A percentile compares a stretch with the other conserved stretches of the same genome.
Evolutionary conservation across 1,140 invertebrate species (phyloP).

Genomic region (Chironomus tepperi): DNA sequence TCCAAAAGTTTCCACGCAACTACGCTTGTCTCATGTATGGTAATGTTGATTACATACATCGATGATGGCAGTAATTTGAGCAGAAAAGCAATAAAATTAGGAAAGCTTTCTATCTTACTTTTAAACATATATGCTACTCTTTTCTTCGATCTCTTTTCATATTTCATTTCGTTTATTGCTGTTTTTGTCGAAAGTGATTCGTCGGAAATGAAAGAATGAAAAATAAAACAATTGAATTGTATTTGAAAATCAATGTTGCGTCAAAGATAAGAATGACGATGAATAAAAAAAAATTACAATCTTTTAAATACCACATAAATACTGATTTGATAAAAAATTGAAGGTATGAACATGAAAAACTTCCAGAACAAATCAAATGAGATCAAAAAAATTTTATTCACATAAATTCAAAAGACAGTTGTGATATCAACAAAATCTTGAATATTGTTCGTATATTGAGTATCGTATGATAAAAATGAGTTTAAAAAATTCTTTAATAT

Average conservation of each 20-base stretch:
- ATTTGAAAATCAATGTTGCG: not conserved
- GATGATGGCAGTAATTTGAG: slow-evolving; percentile 13
- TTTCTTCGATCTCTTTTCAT: no score
- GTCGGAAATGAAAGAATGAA: not conserved
- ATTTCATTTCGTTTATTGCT: slow-evolving; percentile 3
- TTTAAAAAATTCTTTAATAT: no score
- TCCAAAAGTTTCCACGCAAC: not conserved
- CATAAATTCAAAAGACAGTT: no score
- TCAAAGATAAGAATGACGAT: slow-evolving; percentile 7
- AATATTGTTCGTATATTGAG: no score
- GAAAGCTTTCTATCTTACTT: not conserved
- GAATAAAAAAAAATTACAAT: not conserved
- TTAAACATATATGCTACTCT: not conserved
- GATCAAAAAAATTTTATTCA: no score
- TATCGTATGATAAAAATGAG: no score
- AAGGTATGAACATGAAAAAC: no score
- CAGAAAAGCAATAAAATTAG: slow-evolving; percentile 14
- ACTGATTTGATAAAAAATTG: no score
- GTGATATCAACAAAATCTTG: no score
- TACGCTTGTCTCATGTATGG: not conserved
- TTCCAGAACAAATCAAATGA: no score
- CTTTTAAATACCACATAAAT: no score
- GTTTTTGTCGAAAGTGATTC: not conserved
- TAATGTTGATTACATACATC: not conserved
- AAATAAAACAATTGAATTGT: not conserved